Conservation (phyloP, 1,140 invertebrate species). For the Phenacoccus solenopsis region DNA sequence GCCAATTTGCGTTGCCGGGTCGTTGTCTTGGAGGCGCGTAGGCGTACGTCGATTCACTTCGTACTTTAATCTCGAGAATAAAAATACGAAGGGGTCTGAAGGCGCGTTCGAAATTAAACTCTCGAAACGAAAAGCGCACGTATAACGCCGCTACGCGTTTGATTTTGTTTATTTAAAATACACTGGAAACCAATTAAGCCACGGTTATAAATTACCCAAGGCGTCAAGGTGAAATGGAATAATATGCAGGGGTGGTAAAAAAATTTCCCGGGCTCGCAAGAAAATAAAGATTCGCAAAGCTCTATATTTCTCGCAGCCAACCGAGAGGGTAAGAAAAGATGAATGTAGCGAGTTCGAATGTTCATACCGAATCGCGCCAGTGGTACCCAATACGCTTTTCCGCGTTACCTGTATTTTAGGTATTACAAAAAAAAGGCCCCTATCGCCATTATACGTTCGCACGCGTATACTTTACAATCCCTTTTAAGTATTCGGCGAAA, state of each 20-base stretch:
- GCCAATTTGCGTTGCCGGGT: no score
- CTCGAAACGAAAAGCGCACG: no score
- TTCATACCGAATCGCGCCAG: neutral
- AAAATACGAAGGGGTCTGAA: no score
- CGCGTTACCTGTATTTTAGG: neutral
- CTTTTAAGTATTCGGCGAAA: neutral
- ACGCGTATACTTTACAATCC: no score
- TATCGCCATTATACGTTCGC: no score
- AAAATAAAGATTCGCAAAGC: neutral
- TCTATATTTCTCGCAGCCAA: no score
- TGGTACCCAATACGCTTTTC: neutral
- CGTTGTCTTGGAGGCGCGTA: no score
- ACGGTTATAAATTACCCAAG: neutral
- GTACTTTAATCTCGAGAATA: neutral
- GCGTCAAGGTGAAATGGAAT: neutral
- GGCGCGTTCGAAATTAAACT: no score
- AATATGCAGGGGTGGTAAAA: neutral
- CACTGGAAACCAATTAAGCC: neutral
- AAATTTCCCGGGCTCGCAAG: neutral
- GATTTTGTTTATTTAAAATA: constrained; percentile 1
- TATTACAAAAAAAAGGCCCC: no score
- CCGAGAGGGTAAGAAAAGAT: no score
- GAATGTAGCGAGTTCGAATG: neutral
- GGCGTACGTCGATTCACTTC: no score
- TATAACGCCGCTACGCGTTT: neutral